These are phyloP conservation scores for Pterocles burchelli DNA, from an alignment of 2,113 vertebrate genomes.

Conservation along the genomic window DNA sequence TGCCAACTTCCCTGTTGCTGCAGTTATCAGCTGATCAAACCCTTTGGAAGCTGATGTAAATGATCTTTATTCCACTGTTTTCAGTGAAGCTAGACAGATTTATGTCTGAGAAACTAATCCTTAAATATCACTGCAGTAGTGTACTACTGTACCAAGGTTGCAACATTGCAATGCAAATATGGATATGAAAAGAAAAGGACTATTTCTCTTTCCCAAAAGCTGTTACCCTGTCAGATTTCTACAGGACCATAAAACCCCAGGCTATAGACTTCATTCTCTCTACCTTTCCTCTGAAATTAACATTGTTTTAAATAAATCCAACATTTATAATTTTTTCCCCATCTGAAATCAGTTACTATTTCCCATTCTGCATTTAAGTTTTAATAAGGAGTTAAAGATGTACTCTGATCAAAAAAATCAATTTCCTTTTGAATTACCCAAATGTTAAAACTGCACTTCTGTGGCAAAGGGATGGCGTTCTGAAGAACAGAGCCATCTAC, in stretches of 20 bases:
- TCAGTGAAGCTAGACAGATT: background rate
- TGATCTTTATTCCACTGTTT: background rate
- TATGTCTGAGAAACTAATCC: background rate
- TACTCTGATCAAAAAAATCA: slow-evolving; percentile 1
- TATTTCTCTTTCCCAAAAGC: background rate
- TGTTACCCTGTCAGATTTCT: background rate
- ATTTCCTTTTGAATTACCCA: slow-evolving; percentile 18
- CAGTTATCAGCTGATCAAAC: background rate
- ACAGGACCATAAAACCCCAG: background rate
- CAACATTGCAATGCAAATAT: background rate
- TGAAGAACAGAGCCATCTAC: slow-evolving; percentile 55
- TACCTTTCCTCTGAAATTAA: background rate
- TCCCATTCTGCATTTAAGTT: background rate
- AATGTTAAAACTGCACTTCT: slow-evolving; percentile 1
- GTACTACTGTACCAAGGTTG: background rate
- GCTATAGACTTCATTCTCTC: background rate
- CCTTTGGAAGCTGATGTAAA: background rate
- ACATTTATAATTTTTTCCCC: background rate
- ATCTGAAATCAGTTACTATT: background rate
- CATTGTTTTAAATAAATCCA: background rate
- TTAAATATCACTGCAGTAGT: background rate
- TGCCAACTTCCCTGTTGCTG: background rate
- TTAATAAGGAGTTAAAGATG: slow-evolving; percentile 24
- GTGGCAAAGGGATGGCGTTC: background rate
- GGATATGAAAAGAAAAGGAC: background rate